A percentile compares a stretch with the other conserved stretches of the same genome.
Conservation (phyloP, 2,797 vertebrate genomes). For the Platyrinchus mystaceus region DNA sequence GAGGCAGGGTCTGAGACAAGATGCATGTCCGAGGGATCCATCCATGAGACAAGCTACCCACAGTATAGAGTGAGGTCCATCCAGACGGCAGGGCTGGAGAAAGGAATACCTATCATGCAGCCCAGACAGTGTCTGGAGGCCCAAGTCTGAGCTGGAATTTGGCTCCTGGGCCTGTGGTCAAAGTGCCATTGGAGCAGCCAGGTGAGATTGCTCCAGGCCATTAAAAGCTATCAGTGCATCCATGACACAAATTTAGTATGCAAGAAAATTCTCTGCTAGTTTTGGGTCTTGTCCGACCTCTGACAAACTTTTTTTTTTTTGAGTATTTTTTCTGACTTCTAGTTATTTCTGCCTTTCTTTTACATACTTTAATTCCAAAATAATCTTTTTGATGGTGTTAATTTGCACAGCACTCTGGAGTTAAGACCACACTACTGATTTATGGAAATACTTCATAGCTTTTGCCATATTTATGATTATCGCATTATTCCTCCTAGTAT, state of each 20-base stretch:
- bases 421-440: neutral
- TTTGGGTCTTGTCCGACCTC: neutral
- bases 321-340: neutral
- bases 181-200: neutral
- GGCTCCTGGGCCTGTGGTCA: neutral
- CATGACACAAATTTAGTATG: neutral
- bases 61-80: neutral
- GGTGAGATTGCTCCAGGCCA: neutral
- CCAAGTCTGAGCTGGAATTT: neutral
- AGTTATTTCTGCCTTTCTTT: neutral
- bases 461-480: neutral
- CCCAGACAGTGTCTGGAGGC: neutral
- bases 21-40: fast-evolving
- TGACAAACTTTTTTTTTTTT: neutral
- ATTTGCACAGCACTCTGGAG: neutral
- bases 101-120: fast-evolving
- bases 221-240: neutral
- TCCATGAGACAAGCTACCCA: neutral
- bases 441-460: neutral
- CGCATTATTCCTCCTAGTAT: neutral
- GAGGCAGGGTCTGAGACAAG: neutral
- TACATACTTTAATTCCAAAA: neutral
- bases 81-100: neutral
- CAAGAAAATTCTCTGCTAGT: neutral
- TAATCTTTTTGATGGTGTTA: neutral